phyloP scores from a whole-genome alignment of 2,888 invertebrate genomes.

The Drosophila buzzatii region DNA sequence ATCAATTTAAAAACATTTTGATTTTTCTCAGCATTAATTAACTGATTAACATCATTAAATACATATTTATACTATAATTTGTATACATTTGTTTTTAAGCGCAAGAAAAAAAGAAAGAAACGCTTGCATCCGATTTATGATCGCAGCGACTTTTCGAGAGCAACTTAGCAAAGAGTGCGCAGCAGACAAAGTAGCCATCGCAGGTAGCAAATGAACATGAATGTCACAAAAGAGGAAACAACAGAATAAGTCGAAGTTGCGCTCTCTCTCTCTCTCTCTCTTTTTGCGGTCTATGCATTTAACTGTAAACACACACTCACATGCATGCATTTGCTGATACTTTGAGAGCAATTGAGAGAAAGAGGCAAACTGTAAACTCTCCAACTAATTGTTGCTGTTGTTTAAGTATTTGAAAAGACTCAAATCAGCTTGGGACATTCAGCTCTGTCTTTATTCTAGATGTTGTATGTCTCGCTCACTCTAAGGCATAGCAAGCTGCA shows the following conservation, averaged over 20 bases:
- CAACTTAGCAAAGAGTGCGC: neutral
- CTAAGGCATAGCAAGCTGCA: neutral
- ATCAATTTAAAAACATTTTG: neutral
- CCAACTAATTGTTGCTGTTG: neutral
- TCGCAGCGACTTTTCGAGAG: neutral
- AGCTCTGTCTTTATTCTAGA: neutral
- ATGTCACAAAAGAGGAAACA: neutral
- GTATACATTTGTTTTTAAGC: neutral
- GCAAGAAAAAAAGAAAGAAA: neutral
- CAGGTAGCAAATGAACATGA: neutral
- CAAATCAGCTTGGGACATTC: neutral
- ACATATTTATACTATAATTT: neutral
- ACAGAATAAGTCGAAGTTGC: neutral
- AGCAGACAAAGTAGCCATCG: neutral
- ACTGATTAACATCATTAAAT: neutral
- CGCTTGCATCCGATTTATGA: neutral
- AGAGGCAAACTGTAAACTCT: neutral
- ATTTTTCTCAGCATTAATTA: neutral
- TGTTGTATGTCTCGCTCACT: neutral
- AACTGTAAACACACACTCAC: neutral
- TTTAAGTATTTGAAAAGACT: neutral
- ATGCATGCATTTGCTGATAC: neutral
- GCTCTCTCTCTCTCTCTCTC: neutral
- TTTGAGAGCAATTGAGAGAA: neutral
- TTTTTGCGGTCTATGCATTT: neutral